Evolutionary conservation across 2,888 invertebrate species (phyloP).

Genomic region (Protodeltote pygarga): DNA sequence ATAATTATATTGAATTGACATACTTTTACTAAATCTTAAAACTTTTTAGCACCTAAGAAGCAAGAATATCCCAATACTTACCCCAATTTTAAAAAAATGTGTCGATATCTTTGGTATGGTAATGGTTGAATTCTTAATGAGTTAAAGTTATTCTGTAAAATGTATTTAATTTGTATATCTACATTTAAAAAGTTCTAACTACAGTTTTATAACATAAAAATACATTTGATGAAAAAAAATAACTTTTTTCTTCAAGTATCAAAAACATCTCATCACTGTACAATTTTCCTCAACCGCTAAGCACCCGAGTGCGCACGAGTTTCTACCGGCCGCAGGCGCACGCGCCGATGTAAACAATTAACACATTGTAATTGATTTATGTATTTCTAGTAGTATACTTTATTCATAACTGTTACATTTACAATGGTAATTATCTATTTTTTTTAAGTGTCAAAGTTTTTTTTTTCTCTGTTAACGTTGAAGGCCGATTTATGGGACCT

Average conservation of each 20-base stretch:
- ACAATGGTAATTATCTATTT: conserved; percentile 12
- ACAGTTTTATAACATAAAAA: no score
- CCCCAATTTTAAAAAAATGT: no score
- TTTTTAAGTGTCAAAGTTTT: conserved; percentile 27
- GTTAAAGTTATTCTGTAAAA: no score
- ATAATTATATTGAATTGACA: no score
- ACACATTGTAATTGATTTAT: conserved; percentile 51
- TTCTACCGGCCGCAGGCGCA: conserved; percentile 47
- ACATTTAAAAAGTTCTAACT: no score
- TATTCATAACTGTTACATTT: conserved; percentile 37
- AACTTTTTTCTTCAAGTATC: conserved; percentile 49
- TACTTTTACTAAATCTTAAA: no score
- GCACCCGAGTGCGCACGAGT: conserved; percentile 51
- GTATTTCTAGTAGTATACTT: conserved; percentile 19
- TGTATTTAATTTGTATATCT: no score
- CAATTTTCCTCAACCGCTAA: conserved; percentile 47
- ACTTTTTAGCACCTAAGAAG: no score
- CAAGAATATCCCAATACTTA: no score
- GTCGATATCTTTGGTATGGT: no score
- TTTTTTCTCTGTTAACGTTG: conserved; percentile 17
- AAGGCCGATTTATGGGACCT: conserved; percentile 1
- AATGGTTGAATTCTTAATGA: no score
- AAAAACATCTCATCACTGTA: conserved; percentile 40
- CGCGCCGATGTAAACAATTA: conserved; percentile 52
- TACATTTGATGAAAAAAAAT: no score